Percentiles rank a stretch among this genome's conserved stretches.
phyloP scores from a whole-genome alignment of 2,888 invertebrate genomes.

The Euzetes globulus region DNA sequence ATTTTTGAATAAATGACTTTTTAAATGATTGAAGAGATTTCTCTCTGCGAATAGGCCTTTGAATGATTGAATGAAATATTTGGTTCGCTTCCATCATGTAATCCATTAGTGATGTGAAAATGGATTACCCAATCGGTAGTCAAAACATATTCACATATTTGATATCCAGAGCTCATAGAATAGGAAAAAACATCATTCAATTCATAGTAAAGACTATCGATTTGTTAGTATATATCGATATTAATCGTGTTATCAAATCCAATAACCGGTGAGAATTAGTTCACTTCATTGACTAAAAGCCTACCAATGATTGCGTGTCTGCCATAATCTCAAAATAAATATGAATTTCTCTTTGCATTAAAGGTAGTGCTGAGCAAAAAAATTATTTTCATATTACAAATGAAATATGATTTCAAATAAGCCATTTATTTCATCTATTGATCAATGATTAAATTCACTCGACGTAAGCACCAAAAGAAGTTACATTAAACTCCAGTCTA shows the following conservation, averaged over 20 bases:
- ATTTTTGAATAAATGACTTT: not conserved
- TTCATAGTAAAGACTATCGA: not conserved
- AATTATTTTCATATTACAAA: not conserved
- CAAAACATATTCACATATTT: not conserved
- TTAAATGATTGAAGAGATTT: not conserved
- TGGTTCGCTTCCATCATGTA: not conserved
- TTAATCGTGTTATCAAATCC: not conserved
- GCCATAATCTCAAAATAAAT: conserved; percentile 2
- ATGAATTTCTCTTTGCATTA: not conserved
- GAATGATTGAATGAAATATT: not conserved
- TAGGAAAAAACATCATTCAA: not conserved
- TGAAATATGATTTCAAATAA: not conserved
- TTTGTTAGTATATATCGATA: conserved; percentile 2
- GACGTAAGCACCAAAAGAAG: too few relatives aligned
- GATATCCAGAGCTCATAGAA: not conserved
- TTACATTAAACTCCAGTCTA: too few relatives aligned
- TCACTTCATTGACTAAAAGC: not conserved
- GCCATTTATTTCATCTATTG: too few relatives aligned
- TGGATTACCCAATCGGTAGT: not conserved
- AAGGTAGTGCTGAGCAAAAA: too few relatives aligned
- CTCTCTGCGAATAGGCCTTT: too few relatives aligned
- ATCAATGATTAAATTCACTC: too few relatives aligned
- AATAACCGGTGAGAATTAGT: conserved; percentile 17
- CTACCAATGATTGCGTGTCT: not conserved
- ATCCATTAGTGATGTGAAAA: not conserved